A percentile compares a stretch with the other conserved stretches of the same genome.
These are phyloP conservation scores for Anthoscopus minutus DNA, from an alignment of 2,113 vertebrate species.

Conservation along the genomic window DNA sequence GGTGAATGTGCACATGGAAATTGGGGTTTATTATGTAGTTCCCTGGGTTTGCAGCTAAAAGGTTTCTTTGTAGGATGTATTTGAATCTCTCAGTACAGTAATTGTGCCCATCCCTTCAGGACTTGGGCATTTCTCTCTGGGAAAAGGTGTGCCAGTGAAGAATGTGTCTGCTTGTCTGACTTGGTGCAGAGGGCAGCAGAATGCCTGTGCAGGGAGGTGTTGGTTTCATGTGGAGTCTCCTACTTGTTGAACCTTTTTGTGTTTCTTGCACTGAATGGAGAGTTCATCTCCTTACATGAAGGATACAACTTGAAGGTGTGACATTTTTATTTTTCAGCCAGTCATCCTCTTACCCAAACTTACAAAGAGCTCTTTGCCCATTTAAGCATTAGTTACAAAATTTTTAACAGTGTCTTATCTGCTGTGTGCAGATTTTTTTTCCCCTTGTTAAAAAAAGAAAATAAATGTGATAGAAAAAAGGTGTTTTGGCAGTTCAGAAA, in stretches of 20 bases:
- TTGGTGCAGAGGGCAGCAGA: background rate
- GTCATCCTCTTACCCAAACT: background rate
- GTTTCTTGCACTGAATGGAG: background rate
- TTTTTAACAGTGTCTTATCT: background rate
- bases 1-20: background rate
- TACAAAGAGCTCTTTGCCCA: background rate
- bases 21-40: background rate
- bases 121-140: background rate
- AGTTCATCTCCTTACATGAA: background rate
- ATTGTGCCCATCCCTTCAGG: background rate
- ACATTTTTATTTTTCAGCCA: background rate
- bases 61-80: background rate
- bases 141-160: background rate
- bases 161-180: background rate
- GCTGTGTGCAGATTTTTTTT: background rate
- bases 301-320: background rate
- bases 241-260: background rate
- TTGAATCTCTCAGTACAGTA: background rate
- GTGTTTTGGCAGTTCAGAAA: background rate
- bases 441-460: background rate
- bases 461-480: background rate
- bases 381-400: background rate
- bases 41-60: background rate
- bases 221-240: background rate
- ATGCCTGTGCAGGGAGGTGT: background rate